phyloP scores from a whole-genome alignment of 2,797 vertebrate species.

The Hippocampus kuda region DNA sequence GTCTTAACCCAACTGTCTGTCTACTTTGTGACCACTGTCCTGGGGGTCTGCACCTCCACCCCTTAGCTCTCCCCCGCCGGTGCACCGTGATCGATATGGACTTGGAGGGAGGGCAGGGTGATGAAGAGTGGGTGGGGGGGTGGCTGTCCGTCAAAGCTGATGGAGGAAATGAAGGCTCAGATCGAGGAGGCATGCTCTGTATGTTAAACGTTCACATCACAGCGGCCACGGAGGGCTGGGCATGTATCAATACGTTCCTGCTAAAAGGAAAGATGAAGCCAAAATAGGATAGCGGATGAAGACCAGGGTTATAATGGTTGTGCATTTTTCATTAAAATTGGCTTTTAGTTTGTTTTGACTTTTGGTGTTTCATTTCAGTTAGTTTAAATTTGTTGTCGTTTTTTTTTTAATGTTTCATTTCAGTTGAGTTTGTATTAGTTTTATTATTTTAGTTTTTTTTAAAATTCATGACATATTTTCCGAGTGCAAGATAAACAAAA shows the following conservation, averaged over 20 bases:
- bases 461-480: no score
- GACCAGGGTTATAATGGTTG: not conserved
- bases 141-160: slow-evolving; percentile 67
- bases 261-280: slow-evolving; percentile 57
- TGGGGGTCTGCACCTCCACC: slow-evolving; percentile 53
- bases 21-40: slow-evolving; percentile 55
- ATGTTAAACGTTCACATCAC: slow-evolving; percentile 66
- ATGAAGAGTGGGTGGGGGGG: slow-evolving; percentile 1
- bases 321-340: no score
- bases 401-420: no score
- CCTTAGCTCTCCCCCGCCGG: slow-evolving; percentile 47
- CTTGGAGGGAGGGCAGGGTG: slow-evolving; percentile 52
- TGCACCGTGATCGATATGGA: slow-evolving; percentile 68
- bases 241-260: slow-evolving; percentile 62
- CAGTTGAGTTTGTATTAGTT: no score
- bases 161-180: slow-evolving; percentile 63
- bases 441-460: no score
- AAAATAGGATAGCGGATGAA: slow-evolving; percentile 33
- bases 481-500: no score
- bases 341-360: no score
- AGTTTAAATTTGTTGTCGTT: no score
- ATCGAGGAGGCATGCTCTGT: slow-evolving; percentile 69
- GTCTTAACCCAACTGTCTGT: slow-evolving; percentile 50
- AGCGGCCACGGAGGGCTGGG: slow-evolving; percentile 30
- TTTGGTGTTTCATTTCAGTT: no score